phyloP scores from a whole-genome alignment of 2,888 invertebrate species.

The Resseliella maxima region DNA sequence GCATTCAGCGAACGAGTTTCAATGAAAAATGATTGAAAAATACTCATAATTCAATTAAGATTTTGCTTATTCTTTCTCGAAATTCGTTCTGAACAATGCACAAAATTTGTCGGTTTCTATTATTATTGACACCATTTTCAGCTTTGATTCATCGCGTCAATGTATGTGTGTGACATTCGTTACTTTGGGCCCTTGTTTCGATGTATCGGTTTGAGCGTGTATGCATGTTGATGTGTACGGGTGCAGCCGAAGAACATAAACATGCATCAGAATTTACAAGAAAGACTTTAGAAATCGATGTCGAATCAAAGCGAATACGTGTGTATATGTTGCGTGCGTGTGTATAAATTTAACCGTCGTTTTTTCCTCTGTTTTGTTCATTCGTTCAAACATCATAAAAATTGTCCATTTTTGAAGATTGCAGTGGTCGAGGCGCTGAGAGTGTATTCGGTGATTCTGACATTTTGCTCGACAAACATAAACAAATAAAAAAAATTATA shows the following conservation, averaged over 20 bases:
- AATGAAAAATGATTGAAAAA: background rate
- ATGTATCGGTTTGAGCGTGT: background rate
- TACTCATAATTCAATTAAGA: slow-evolving; percentile 40
- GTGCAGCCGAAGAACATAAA: slow-evolving; percentile 6
- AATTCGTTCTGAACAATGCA: background rate
- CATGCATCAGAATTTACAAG: slow-evolving; percentile 48
- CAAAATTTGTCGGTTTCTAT: slow-evolving; percentile 1
- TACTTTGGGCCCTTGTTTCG: background rate
- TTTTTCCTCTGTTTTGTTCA: too few relatives aligned
- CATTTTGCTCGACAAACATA: too few relatives aligned
- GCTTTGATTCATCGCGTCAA: background rate
- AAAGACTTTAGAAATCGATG: slow-evolving; percentile 10
- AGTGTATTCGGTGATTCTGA: too few relatives aligned
- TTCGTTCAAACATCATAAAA: background rate
- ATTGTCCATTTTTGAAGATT: too few relatives aligned
- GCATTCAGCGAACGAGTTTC: background rate
- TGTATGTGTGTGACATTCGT: background rate
- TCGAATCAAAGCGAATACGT: background rate
- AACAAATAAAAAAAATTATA: too few relatives aligned
- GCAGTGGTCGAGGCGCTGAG: too few relatives aligned
- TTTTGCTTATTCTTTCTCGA: slow-evolving; percentile 6
- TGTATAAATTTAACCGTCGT: slow-evolving; percentile 10
- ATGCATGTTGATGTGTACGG: background rate
- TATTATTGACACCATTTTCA: background rate
- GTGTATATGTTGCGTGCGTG: background rate